Base-by-base conservation (phyloP, 2,888 invertebrate species). In the Scotopteryx bipunctaria region DNA sequence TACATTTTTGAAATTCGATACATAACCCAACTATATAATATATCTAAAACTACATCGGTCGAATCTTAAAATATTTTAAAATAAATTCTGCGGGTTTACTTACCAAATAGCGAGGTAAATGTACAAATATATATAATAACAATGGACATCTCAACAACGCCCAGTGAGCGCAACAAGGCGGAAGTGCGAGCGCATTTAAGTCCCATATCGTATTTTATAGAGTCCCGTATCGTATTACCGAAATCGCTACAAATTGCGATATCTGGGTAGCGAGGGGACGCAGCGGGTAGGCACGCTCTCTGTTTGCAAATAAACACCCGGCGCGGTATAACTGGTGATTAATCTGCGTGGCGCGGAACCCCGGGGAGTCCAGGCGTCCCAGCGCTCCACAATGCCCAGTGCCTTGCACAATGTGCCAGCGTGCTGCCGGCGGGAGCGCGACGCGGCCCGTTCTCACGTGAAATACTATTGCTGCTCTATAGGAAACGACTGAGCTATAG, bases 241-340 rank as follows among this genome's bases (percentile, higher is more conserved):
- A 73, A 79, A 73, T 58, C 77, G 83, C 76, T 81, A 85, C 86
- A 84, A 86, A 85, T 84, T 78, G 78, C 67, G 71, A 71, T 75
- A 75, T 79, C 71, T 67, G 67, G 61, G 58, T 59, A 63, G 69
- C 64, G 69, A 62, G 64, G 69, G 52, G 43, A 63, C 70, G 51
- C 82, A 67, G 76, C 81, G 78, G 88, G 88, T 65, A 81, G 81
- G 68, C 77, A 66, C 70, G 73, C 67, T 66, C 73, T 74, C 71
- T 87, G 87, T 89, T 88, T 89, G 87, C 89, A 89, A 89, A 89
- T 88, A 89, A 85, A 86, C 89, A 89, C 81, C 85, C 83, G 87
- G 84, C 84, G 64, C 68, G 72, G 61, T 55, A 66, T 64, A 55
- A 61, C 43, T 50, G 38, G 16, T 36, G 32, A 45, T 51, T 55